Evolutionary conservation across 2,113 vertebrate genomes (phyloP), one percentile per base, ranked within the genome.

Genomic region (Catharus bicknelli): DNA sequence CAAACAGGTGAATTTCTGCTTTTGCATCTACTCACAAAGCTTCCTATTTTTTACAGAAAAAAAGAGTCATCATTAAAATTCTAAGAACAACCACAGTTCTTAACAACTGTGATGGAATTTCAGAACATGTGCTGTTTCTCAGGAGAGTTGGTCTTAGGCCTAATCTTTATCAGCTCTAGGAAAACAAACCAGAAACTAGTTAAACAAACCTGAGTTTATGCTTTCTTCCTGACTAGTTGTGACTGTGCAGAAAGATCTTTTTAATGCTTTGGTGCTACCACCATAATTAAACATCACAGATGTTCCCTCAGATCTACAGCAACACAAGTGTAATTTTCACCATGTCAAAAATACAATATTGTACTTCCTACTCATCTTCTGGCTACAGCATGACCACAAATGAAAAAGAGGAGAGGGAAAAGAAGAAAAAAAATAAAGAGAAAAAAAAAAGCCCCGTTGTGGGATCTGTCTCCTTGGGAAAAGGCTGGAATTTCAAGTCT

Each of bases 401-500:
- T 45, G 3, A 50, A 16, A 47, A 50, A 30, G 2, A 1, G 13
- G 4, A 18, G 15, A 40, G 13, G 2, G 23, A 18, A 3, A 19
- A 43, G 20, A 26, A n/a, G n/a, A 15, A 26, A 11, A 22, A 16
- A 22, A 23, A 6, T 16, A 23, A 26, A 13, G 27, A 19, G n/a
- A n/a, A n/a, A 36, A 23, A 17, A 17, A 42, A 23, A 16, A 10
- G 18, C 16, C 10, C 8, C 2, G 0, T 38, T 72, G 36, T 75
- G 29, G 54, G 38, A 93, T 40, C 29, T 29, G 11, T 27, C 45
- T 87, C 67, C 40, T 55, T 82, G 59, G 51, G 70, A 85, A 93
- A 89, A 95, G 54, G 23, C 67, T 87, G 78, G 78, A 76, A 90
- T 94, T 93, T 93, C 81, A 95, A 92, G 78, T 47, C 70, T 51